Conservation (phyloP, 2,113 vertebrate genomes). For the Cryptotis parvus region DNA sequence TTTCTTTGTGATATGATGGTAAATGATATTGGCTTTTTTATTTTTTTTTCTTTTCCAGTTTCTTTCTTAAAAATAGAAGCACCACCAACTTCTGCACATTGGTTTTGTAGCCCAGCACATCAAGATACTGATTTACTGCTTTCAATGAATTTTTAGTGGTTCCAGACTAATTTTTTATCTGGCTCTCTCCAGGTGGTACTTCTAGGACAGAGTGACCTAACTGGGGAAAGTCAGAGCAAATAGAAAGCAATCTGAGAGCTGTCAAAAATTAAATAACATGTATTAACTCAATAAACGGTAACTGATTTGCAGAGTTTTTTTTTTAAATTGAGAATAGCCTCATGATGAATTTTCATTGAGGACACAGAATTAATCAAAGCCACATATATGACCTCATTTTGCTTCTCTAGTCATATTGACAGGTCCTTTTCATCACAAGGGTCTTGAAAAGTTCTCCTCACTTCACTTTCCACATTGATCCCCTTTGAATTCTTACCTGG, state of each 20-base stretch:
- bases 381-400: background rate
- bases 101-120: too few relatives aligned
- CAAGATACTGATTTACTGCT: too few relatives aligned
- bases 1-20: too few relatives aligned
- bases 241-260: background rate
- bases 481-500: background rate
- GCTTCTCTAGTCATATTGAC: background rate
- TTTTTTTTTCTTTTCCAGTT: too few relatives aligned
- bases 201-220: background rate
- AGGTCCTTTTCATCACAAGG: background rate
- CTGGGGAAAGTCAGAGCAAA: background rate
- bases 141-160: too few relatives aligned
- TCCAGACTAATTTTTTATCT: background rate
- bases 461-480: background rate
- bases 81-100: too few relatives aligned
- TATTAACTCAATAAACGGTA: constrained; percentile 39
- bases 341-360: background rate
- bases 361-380: background rate
- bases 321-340: constrained; percentile 13
- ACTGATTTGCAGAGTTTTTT: background rate
- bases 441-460: constrained; percentile 2
- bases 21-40: too few relatives aligned
- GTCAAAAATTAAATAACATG: constrained; percentile 10
- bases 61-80: too few relatives aligned
- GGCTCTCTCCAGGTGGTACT: background rate